Conservation (phyloP, 1,140 invertebrate species). For the Pararge aegeria region DNA sequence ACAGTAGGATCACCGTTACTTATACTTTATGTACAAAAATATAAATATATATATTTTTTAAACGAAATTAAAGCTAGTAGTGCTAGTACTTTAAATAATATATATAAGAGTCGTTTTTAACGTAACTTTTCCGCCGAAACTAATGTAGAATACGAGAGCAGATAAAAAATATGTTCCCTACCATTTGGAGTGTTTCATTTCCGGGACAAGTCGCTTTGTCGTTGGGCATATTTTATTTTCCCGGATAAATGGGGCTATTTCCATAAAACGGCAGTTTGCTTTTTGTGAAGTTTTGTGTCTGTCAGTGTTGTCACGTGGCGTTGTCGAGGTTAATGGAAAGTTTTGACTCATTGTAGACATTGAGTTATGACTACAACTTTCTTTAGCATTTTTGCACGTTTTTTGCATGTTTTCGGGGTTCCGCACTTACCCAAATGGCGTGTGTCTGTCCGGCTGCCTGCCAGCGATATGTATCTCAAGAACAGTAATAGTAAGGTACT, state of each 20-base stretch:
- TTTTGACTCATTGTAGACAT: constrained; percentile 21
- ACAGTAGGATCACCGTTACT: no score
- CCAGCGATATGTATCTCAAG: no score
- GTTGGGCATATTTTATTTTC: constrained; percentile 62
- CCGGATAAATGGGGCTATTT: constrained; percentile 59
- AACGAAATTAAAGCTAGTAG: no score
- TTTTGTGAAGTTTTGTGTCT: constrained; percentile 49
- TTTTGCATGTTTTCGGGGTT: background rate
- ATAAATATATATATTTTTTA: no score
- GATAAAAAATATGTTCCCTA: constrained; percentile 60
- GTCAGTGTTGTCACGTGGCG: constrained; percentile 56
- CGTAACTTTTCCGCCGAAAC: background rate
- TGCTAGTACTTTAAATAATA: no score
- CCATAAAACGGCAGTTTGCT: constrained; percentile 72
- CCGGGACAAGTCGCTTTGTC: constrained; percentile 77
- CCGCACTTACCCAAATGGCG: background rate
- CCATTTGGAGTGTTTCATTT: constrained; percentile 60
- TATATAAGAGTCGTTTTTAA: no score
- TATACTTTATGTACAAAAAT: no score
- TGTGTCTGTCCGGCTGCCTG: no score
- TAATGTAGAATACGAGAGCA: constrained; percentile 28
- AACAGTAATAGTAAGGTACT: no score
- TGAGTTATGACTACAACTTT: constrained; percentile 20
- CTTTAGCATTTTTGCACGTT: background rate
- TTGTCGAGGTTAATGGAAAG: constrained; percentile 30